phyloP scores from a whole-genome alignment of 2,113 vertebrate species.

The Cervus canadensis region DNA sequence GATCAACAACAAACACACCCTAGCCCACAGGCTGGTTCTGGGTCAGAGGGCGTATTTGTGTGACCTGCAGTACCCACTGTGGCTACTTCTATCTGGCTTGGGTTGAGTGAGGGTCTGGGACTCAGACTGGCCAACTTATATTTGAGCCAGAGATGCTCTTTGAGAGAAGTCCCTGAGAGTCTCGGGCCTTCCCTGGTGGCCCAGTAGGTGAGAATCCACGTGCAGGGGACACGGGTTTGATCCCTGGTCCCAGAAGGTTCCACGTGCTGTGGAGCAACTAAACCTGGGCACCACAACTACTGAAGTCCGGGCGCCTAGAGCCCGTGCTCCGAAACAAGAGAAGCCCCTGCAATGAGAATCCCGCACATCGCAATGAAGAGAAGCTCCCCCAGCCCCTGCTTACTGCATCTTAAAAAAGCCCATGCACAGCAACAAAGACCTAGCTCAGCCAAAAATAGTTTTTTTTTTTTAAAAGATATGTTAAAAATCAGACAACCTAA shows the following conservation, averaged over 20 bases:
- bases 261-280: neutral
- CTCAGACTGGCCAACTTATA: too few species aligned
- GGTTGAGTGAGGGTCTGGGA: neutral
- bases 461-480: neutral
- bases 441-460: neutral
- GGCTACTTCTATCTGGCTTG: neutral
- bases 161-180: neutral
- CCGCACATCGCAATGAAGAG: fast-evolving
- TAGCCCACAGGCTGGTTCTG: too few species aligned
- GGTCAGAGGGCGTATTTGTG: fast-evolving
- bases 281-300: neutral
- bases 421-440: neutral
- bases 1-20: neutral
- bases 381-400: neutral
- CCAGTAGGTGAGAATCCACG: neutral
- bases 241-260: neutral
- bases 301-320: neutral
- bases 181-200: neutral
- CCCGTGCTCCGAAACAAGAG: neutral
- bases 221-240: neutral
- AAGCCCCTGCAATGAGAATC: neutral
- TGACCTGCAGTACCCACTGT: fast-evolving
- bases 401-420: neutral
- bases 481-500: neutral
- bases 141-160: neutral